These are phyloP conservation scores for Synanthedon formicaeformis DNA, from an alignment of 2,888 invertebrate genomes.

Conservation along the genomic window DNA sequence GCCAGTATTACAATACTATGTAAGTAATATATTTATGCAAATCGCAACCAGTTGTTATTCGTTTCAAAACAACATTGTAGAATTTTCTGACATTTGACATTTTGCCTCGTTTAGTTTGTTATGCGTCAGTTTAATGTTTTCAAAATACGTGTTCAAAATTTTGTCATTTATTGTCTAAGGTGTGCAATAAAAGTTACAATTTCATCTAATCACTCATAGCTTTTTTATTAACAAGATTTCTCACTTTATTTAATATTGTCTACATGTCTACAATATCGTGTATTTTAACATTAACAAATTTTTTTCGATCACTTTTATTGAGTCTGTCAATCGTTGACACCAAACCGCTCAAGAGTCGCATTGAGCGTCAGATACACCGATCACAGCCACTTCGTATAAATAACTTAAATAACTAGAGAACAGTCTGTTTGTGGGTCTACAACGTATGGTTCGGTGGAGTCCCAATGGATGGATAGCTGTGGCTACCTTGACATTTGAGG, in stretches of 20 bases:
- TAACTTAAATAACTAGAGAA: constrained; percentile 31
- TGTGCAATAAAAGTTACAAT: too few relatives aligned
- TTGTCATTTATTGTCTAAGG: too few relatives aligned
- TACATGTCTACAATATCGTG: not conserved
- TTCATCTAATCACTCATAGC: too few relatives aligned
- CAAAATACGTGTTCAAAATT: not conserved
- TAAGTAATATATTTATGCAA: too few relatives aligned
- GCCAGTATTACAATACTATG: too few relatives aligned
- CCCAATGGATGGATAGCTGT: too few relatives aligned
- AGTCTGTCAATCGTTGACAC: constrained; percentile 38
- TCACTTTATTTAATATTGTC: too few relatives aligned
- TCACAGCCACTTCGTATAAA: constrained; percentile 61
- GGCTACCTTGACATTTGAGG: constrained; percentile 60
- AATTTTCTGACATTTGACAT: not conserved
- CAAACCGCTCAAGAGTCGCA: constrained; percentile 30
- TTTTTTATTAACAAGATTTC: too few relatives aligned
- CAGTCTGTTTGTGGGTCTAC: constrained; percentile 27
- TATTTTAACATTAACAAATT: not conserved
- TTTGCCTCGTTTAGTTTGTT: not conserved
- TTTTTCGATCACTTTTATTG: not conserved
- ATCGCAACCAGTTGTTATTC: not conserved
- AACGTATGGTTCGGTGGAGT: too few relatives aligned
- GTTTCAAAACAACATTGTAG: not conserved
- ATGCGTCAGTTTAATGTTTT: not conserved
- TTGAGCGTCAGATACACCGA: constrained; percentile 31